Conservation (phyloP, 2,113 vertebrate genomes). For the Syrmaticus mikado region DNA sequence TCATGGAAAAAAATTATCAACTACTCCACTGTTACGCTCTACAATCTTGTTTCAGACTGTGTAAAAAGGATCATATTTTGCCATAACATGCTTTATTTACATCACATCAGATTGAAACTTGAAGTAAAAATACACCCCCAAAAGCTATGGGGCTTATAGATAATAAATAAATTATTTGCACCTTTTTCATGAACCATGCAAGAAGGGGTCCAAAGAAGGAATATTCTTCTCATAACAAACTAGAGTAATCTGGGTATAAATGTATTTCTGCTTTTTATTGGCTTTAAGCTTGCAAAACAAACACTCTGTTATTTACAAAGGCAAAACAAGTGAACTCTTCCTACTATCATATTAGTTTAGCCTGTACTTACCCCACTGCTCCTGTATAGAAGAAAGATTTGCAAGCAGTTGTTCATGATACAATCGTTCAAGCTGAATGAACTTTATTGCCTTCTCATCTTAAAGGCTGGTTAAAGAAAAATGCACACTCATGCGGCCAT, state of each 20-base stretch:
- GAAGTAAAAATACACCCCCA: background rate
- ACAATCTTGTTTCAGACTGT: background rate
- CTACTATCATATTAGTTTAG: background rate
- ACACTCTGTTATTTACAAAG: background rate
- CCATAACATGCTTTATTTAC: background rate
- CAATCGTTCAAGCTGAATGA: conserved; percentile 91
- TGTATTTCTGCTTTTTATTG: background rate
- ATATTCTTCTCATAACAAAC: background rate
- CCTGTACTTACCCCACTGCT: conserved; percentile 89
- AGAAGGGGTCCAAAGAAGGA: conserved; percentile 6
- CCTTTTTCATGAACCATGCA: background rate
- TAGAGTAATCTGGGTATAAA: conserved; percentile 7
- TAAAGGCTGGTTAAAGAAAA: conserved; percentile 79
- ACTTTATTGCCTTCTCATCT: conserved; percentile 94
- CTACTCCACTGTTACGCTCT: background rate
- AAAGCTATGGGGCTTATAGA: background rate
- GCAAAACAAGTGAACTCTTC: background rate
- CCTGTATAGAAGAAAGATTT: conserved; percentile 90
- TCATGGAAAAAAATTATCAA: background rate
- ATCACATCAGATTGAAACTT: background rate
- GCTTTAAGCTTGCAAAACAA: background rate
- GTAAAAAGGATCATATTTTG: background rate
- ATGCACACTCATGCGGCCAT: background rate
- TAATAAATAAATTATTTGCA: background rate
- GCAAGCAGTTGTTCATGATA: conserved; percentile 93